Percentiles rank a stretch among this genome's conserved stretches.
These are phyloP conservation scores for Theocolax elegans DNA, from an alignment of 1,140 invertebrate genomes.

Conservation along the genomic window DNA sequence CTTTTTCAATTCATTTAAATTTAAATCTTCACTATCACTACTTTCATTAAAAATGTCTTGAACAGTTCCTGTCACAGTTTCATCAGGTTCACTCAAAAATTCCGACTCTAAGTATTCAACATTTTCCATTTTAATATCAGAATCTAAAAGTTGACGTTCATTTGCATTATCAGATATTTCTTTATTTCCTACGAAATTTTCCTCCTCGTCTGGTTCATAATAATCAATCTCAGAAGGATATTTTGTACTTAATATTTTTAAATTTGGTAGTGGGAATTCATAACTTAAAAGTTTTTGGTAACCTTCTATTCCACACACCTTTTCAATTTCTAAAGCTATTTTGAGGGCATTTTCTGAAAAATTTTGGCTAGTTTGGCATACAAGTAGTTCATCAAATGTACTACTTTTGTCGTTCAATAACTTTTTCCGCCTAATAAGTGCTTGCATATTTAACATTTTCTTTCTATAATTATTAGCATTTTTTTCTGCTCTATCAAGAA, in stretches of 20 bases:
- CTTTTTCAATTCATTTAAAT: constrained; percentile 52
- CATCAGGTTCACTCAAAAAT: constrained; percentile 32
- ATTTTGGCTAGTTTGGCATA: constrained; percentile 43
- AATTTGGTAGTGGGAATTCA: constrained; percentile 57
- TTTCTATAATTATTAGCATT: constrained; percentile 58
- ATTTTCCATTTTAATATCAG: constrained; percentile 38
- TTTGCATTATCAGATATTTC: constrained; percentile 1
- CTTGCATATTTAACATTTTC: constrained; percentile 59
- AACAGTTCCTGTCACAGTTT: constrained; percentile 58
- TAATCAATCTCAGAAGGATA: constrained; percentile 28
- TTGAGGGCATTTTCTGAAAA: constrained; percentile 51
- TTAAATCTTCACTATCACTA: constrained; percentile 56
- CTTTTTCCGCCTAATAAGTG: constrained; percentile 53
- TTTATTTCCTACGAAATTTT: background rate
- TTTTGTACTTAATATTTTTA: constrained; percentile 32
- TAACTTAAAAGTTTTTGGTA: constrained; percentile 55
- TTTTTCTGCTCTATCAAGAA: constrained; percentile 60
- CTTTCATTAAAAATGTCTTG: constrained; percentile 64
- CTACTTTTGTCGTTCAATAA: constrained; percentile 52
- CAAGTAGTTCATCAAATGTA: constrained; percentile 49
- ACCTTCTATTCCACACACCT: constrained; percentile 50
- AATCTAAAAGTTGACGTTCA: background rate
- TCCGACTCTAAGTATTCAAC: constrained; percentile 34
- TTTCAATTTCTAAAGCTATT: constrained; percentile 52
- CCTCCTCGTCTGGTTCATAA: constrained; percentile 26